phyloP scores from a whole-genome alignment of 2,797 vertebrate genomes.

The Saguinus oedipus region DNA sequence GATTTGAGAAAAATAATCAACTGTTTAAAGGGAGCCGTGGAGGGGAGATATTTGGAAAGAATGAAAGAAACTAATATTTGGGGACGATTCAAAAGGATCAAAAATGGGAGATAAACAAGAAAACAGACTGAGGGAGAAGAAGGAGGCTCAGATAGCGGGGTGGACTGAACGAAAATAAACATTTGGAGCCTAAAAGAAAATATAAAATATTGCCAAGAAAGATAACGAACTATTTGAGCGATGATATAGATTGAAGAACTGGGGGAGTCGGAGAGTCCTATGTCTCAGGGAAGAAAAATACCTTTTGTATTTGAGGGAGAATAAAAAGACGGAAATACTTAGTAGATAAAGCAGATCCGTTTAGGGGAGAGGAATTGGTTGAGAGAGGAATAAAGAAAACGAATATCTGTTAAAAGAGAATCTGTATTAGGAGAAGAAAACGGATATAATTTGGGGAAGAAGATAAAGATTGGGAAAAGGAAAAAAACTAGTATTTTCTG shows the following conservation, averaged over 20 bases:
- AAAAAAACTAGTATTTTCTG: background rate
- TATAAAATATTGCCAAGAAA: constrained; percentile 33
- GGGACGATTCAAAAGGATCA: constrained; percentile 30
- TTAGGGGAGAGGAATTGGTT: background rate
- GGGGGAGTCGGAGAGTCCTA: background rate
- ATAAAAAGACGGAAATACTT: background rate
- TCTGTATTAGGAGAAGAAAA: constrained; percentile 20
- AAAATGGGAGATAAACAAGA: constrained; percentile 9
- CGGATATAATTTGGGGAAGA: background rate
- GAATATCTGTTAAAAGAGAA: constrained; percentile 47
- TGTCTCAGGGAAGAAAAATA: background rate
- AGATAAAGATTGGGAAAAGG: background rate
- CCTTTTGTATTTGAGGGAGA: background rate
- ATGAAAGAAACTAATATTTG: constrained; percentile 3
- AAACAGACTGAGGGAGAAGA: constrained; percentile 18
- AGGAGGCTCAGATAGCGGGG: background rate
- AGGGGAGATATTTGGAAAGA: constrained; percentile 39
- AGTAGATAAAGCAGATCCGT: background rate
- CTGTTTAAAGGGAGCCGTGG: constrained; percentile 38
- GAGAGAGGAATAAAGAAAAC: constrained; percentile 21
- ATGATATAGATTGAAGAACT: background rate
- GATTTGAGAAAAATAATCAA: constrained; percentile 45
- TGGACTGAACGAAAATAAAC: constrained; percentile 43
- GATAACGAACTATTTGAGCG: background rate
- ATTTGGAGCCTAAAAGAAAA: constrained; percentile 25